These are phyloP conservation scores for Falco punctatus DNA, from an alignment of 2,113 vertebrate genomes.

Conservation along the genomic window DNA sequence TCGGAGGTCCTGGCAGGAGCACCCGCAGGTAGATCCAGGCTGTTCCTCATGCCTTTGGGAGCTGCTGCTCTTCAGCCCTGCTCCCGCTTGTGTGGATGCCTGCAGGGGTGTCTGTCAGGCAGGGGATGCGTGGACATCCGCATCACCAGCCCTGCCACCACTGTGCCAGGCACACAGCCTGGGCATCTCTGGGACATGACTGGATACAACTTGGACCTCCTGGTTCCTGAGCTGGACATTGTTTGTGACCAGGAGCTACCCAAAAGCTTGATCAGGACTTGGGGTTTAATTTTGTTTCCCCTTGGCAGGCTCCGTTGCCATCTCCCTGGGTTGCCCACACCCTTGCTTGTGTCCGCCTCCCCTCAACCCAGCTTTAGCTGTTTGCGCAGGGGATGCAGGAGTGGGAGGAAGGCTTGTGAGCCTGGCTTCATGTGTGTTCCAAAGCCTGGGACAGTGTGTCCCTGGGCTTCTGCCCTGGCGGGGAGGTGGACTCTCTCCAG, in stretches of 20 bases:
- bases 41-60: neutral
- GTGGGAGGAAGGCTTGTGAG: neutral
- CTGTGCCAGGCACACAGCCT: accelerated
- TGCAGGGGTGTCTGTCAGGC: accelerated
- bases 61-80: neutral
- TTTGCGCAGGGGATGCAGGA: neutral
- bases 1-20: neutral
- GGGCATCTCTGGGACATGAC: neutral
- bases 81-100: accelerated
- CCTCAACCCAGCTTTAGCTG: neutral
- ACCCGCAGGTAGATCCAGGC: neutral
- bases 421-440: neutral
- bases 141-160: accelerated
- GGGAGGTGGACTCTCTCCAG: neutral
- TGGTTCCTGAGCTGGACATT: neutral
- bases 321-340: neutral
- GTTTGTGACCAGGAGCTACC: neutral
- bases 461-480: neutral
- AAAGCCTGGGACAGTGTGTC: neutral
- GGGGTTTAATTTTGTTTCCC: neutral
- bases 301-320: neutral
- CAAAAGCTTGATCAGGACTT: neutral
- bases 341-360: neutral
- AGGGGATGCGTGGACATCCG: neutral
- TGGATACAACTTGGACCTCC: neutral